These are phyloP conservation scores for Sciurus carolinensis DNA, from an alignment of 2,797 vertebrate species.

Conservation along the genomic window DNA sequence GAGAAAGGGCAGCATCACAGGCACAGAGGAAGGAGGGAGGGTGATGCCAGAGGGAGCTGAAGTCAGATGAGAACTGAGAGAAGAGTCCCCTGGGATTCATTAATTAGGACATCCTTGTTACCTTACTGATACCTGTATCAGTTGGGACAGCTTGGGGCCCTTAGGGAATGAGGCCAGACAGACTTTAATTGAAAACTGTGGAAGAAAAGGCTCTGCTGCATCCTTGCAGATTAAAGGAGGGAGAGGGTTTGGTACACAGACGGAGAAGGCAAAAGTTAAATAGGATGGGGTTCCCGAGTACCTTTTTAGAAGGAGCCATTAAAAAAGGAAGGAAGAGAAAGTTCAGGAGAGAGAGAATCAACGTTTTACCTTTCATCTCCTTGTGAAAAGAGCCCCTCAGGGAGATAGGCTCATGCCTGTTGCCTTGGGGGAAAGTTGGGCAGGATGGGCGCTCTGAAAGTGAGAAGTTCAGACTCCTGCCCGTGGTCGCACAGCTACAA, in stretches of 20 bases:
- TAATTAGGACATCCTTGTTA: not conserved
- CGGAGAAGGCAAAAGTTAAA: no score
- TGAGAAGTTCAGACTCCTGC: not conserved
- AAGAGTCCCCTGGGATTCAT: not conserved
- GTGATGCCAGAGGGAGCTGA: not conserved
- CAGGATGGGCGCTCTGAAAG: not conserved
- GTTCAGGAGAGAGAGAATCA: not conserved
- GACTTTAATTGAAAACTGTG: not conserved
- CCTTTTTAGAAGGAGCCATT: not conserved
- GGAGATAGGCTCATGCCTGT: not conserved
- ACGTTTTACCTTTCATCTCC: not conserved
- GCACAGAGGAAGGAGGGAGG: not conserved
- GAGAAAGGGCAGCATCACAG: not conserved
- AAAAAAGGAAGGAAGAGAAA: conserved; percentile 23
- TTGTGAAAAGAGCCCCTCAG: not conserved
- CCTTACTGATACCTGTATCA: not conserved
- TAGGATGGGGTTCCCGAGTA: not conserved
- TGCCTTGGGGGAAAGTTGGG: not conserved
- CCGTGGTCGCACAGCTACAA: no score
- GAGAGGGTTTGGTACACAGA: not conserved
- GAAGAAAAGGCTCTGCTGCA: not conserved
- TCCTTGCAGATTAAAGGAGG: conserved; percentile 17
- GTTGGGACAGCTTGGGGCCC: not conserved
- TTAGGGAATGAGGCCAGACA: not conserved
- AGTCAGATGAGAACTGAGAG: not conserved